Evolutionary conservation across 2,113 vertebrate species (phyloP).

Genomic region (Regulus satrapa): DNA sequence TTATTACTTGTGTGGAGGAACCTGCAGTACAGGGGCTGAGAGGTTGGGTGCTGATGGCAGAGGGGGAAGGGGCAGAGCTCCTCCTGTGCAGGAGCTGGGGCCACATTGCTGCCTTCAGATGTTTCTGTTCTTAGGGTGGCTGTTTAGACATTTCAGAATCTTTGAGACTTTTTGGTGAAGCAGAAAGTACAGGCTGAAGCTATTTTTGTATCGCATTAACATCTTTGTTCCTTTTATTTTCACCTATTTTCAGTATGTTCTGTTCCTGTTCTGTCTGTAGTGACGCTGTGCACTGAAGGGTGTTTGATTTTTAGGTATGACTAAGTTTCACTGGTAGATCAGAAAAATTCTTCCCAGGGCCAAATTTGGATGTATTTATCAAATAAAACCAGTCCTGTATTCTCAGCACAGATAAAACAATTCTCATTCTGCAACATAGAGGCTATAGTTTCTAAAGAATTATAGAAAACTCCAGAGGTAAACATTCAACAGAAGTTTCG

Average conservation of each 20-base stretch:
- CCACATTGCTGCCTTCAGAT: neutral
- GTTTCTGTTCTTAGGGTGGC: neutral
- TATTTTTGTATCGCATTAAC: neutral
- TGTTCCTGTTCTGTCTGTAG: neutral
- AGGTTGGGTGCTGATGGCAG: neutral
- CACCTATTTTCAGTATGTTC: neutral
- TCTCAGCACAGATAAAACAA: neutral
- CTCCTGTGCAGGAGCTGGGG: neutral
- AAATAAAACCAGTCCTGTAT: neutral
- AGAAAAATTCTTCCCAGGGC: neutral
- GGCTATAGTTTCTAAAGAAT: neutral
- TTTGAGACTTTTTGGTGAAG: neutral
- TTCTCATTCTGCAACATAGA: neutral
- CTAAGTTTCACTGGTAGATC: neutral
- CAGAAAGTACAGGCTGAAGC: neutral
- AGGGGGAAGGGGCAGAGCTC: neutral
- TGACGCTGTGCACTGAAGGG: neutral
- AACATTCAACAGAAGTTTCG: neutral
- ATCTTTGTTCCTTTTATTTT: neutral
- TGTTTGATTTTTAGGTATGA: neutral
- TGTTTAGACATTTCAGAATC: neutral
- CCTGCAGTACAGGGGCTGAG: neutral
- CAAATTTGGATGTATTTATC: neutral
- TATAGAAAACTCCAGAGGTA: neutral
- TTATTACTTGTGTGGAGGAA: slow-evolving; percentile 8